Evolutionary conservation across 2,797 vertebrate genomes (phyloP), one percentile per base, ranked within the genome.

Genomic region (Danio aesculapii): DNA sequence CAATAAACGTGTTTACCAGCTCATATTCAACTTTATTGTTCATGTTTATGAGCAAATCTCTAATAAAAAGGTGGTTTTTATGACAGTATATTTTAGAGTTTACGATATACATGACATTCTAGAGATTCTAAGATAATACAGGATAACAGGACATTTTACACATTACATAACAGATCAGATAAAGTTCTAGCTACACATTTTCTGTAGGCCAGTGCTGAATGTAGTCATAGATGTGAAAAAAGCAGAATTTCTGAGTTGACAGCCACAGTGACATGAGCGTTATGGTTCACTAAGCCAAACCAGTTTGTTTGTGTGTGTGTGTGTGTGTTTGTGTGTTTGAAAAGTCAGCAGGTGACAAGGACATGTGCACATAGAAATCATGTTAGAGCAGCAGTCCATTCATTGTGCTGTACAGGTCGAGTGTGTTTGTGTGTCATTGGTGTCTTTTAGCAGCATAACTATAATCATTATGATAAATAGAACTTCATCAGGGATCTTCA

Each of bases 161-260:
- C 8, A 39, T 43, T 43, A 4, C 13, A 62, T 43, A 46, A 67
- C 53, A 62, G 14, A 14, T 17, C 61, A n/a, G 49, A 47, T 61
- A 44, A 44, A 41, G 57, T 44, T 71, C 58, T 53, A 43, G 58
- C 47, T 43, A 50, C 17, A 44, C 16, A 30, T 17, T 12, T 70
- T 64, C 68, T 74, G 46, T 13, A 75, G 19, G 14, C n/a, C 59
- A 4, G 61, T 2, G 41, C 10, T 30, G 39, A 61, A 73, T 47
- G 17, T 78, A 62, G 74, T 64, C 55, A 66, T 43, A 66, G 49
- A 39, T 47, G 52, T 66, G 11, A 30, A 78, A 75, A 57, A 83
- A 77, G 70, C 64, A 58, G 69, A 49, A 59, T 77, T 70, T 70
- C 41, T 30, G 59, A 83, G 76, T 75, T 81, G 78, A 72, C 87